These are phyloP conservation scores for Montipora sp. DNA, from an alignment of 64 coral and sea anemone species.

Conservation along the genomic window DNA sequence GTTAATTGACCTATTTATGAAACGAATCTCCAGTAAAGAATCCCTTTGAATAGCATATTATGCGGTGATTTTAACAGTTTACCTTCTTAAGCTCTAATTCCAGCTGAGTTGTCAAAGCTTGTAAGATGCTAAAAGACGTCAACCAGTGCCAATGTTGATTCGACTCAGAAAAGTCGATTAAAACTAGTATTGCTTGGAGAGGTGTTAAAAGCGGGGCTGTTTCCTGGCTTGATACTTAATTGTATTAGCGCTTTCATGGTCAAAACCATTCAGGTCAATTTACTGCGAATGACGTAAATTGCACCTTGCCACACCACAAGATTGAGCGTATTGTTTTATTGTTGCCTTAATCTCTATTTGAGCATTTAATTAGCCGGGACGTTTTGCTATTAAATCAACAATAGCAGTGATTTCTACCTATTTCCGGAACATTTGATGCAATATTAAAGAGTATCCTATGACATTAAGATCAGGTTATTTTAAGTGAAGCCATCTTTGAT, in stretches of 20 bases:
- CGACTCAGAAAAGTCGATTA: not conserved
- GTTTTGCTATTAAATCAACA: not conserved
- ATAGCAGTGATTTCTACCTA: not conserved
- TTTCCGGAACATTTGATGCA: constrained; percentile 30
- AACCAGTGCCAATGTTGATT: not conserved
- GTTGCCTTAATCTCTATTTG: not conserved
- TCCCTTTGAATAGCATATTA: no score
- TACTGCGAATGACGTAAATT: not conserved
- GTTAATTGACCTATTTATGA: no score
- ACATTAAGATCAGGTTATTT: constrained; percentile 7
- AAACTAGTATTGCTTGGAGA: not conserved
- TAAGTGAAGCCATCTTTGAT: constrained; percentile 22
- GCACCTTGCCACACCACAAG: not conserved
- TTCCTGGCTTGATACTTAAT: constrained; percentile 32
- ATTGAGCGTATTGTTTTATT: not conserved
- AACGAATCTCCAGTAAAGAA: not conserved
- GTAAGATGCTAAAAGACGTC: not conserved
- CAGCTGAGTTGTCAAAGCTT: not conserved
- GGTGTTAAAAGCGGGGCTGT: constrained; percentile 13
- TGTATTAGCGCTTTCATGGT: constrained; percentile 30
- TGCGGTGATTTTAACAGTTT: not conserved
- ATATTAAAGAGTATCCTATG: constrained; percentile 10
- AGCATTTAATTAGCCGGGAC: not conserved
- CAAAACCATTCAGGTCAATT: not conserved
- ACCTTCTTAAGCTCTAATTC: not conserved